Conservation (phyloP, 2,113 vertebrate genomes). For the Myiagra hebetior region DNA sequence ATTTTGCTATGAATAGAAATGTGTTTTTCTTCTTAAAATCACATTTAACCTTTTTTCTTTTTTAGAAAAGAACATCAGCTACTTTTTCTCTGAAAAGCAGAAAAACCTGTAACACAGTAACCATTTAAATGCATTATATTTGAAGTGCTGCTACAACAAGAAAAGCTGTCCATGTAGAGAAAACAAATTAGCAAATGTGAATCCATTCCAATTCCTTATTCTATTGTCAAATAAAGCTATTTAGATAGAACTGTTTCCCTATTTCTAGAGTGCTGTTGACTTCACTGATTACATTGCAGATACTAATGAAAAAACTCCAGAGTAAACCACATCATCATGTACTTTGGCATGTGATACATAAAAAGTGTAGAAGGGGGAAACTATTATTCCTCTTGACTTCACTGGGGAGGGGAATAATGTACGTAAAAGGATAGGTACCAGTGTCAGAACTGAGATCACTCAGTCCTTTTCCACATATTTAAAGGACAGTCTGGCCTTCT, state of each 20-base stretch:
- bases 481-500: background rate
- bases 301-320: background rate
- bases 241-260: background rate
- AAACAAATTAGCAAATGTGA: constrained; percentile 34
- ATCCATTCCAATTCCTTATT: constrained; percentile 2
- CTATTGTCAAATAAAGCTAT: background rate
- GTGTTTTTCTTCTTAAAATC: background rate
- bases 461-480: background rate
- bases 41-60: background rate
- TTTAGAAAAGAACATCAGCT: background rate
- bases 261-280: background rate
- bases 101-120: background rate
- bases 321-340: background rate
- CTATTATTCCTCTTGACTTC: background rate
- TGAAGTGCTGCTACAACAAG: background rate
- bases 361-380: background rate
- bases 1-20: constrained; percentile 2
- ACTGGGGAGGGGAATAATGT: background rate
- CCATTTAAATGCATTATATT: background rate
- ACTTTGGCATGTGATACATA: background rate
- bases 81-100: background rate
- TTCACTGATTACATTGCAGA: background rate
- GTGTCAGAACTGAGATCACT: background rate
- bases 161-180: background rate
- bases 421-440: background rate